Base-by-base conservation (phyloP, 2,888 invertebrate species). In the Aphidoletes aphidimyza region DNA sequence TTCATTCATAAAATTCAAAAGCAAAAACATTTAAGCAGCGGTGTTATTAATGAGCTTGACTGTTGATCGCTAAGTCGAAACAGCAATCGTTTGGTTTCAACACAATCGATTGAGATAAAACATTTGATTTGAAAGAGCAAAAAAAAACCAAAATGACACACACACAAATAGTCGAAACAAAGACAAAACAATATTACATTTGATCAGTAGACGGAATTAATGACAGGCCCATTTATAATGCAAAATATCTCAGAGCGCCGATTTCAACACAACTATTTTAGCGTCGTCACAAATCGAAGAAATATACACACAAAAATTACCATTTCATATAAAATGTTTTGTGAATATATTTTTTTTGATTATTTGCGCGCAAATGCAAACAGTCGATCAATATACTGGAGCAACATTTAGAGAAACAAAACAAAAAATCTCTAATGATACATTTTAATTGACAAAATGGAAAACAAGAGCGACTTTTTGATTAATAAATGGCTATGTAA, bases 101-200 rank as follows among this genome's bases (percentile, higher is more conserved):
- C 69, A 69, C n/a, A 69, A 69, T 30, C 69, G 26, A 69, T 69
- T 30, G 34, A 69, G 69, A 69, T 69, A 69, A 69, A 69, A 69
- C n/a, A 69, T 30, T 14, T 19, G 69, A 69, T 30, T 30, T 30
- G 30, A 69, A 69, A 69, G n/a, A 69, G 14, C 1, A 54, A n/a
- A 69, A 69, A 69, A 30, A 69, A 30, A n/a, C n/a, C n/a, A n/a
- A 69, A 69, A 69, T 19, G 9, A 47, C 8, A 19, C 47, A 47
- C 5, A 11, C 39, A 54, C 6, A n/a, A 54, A 47, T n/a, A n/a
- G n/a, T n/a, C 22, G 22, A 54, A 54, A 22, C 1, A n/a, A 42
- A 6, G 42, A 42, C 14, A 42, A 69, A 69, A 69, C 69, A 69
- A 69, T 69, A 34, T 69, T n/a, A n/a, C n/a, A 30, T 69, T 69